Evolutionary conservation across 2,113 vertebrate species (phyloP).

Genomic region (Gadus chalcogrammus): DNA sequence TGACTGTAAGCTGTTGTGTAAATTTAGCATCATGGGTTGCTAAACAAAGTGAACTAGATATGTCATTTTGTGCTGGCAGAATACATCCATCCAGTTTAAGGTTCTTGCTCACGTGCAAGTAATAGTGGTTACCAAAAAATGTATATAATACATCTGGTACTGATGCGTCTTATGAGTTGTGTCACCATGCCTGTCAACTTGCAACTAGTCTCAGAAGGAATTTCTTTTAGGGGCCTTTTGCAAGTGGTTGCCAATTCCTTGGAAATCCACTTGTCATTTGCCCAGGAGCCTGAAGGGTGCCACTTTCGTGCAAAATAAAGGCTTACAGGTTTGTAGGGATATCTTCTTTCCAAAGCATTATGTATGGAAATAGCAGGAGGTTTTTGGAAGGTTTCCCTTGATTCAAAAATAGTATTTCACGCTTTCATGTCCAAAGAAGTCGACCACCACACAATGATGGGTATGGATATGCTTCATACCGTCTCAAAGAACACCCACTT

Average conservation of each 20-base stretch:
- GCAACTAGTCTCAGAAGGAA: conserved; percentile 71
- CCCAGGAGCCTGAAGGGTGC: conserved; percentile 68
- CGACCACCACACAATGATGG: conserved; percentile 56
- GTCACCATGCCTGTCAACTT: conserved; percentile 66
- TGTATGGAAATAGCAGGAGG: conserved; percentile 62
- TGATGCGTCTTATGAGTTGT: conserved; percentile 69
- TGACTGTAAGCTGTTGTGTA: conserved; percentile 90
- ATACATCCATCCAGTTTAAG: conserved; percentile 66
- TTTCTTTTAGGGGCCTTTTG: conserved; percentile 45
- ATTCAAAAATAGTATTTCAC: conserved; percentile 54
- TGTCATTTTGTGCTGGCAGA: conserved; percentile 64
- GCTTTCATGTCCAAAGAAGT: conserved; percentile 75
- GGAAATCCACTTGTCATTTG: conserved; percentile 59
- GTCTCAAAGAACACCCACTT: conserved; percentile 45
- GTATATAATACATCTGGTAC: conserved; percentile 78
- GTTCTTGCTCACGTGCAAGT: conserved; percentile 72
- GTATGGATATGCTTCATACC: conserved; percentile 55
- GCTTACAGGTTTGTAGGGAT: conserved; percentile 65
- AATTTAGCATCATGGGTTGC: conserved; percentile 85
- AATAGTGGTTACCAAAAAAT: conserved; percentile 80
- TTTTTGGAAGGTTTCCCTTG: conserved; percentile 69
- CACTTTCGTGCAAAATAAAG: conserved; percentile 59
- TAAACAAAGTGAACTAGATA: conserved; percentile 61
- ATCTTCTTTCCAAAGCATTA: conserved; percentile 79
- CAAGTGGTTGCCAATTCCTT: conserved; percentile 52